Evolutionary conservation across 1,140 invertebrate genomes (phyloP).

Genomic region (Sipha flava): DNA sequence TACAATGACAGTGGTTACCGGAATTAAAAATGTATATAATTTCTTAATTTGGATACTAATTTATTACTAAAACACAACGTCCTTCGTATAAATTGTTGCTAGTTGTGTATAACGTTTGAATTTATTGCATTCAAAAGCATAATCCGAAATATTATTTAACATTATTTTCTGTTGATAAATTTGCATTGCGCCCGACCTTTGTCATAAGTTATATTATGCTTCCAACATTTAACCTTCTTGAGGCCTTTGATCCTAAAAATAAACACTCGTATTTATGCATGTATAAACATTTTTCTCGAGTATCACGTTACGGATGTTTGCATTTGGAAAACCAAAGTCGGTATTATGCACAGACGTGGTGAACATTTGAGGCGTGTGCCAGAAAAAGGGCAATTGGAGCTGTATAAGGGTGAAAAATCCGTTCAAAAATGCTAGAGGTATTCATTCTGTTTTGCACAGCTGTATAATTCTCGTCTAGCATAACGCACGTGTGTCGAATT

Average conservation of each 20-base stretch:
- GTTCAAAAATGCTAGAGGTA: background rate
- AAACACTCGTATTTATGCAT: background rate
- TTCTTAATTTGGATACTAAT: no score
- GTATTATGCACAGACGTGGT: background rate
- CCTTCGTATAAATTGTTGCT: no score
- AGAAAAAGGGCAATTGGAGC: conserved; percentile 1
- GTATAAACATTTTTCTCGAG: background rate
- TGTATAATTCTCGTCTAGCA: conserved; percentile 30
- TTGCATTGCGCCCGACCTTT: background rate
- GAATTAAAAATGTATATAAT: no score
- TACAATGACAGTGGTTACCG: no score
- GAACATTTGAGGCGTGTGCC: background rate
- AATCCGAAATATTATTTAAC: no score
- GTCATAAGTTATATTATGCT: background rate
- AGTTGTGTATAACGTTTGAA: no score
- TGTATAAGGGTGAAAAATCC: conserved; percentile 18
- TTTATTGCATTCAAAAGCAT: no score
- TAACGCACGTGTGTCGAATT: conserved; percentile 23
- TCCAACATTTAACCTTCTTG: background rate
- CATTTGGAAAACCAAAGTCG: conserved; percentile 8
- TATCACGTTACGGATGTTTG: conserved; percentile 20
- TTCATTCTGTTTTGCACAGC: background rate
- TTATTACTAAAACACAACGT: no score
- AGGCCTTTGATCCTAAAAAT: background rate
- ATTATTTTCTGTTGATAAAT: background rate